Conservation (phyloP, 2,797 vertebrate genomes). For the Enteromius anoplus region DNA sequence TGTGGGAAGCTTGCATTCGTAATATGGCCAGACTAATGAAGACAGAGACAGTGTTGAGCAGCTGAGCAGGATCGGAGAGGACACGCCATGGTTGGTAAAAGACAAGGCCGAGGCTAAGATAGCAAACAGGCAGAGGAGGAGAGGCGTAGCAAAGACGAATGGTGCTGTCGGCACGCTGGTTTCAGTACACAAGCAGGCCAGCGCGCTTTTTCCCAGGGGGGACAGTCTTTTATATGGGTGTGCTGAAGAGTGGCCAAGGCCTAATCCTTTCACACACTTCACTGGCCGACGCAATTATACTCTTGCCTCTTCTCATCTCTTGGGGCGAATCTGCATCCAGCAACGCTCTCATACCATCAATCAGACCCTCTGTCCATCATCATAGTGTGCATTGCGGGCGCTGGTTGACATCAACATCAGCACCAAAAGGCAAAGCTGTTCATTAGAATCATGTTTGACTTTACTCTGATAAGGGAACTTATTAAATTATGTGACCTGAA, state of each 20-base stretch:
- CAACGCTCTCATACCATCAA: slow-evolving; percentile 17
- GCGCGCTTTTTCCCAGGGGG: slow-evolving; percentile 19
- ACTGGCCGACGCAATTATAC: slow-evolving; percentile 48
- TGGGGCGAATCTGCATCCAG: slow-evolving; percentile 39
- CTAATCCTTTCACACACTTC: slow-evolving; percentile 52
- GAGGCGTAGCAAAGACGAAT: slow-evolving; percentile 49
- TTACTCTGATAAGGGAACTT: background rate
- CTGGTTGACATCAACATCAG: slow-evolving; percentile 61
- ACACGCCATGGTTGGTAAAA: slow-evolving; percentile 37
- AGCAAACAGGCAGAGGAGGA: slow-evolving; percentile 38
- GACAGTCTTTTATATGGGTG: slow-evolving; percentile 47
- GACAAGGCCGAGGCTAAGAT: slow-evolving; percentile 43
- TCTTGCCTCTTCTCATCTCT: slow-evolving; percentile 32
- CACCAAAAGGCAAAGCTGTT: slow-evolving; percentile 11
- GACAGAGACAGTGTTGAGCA: slow-evolving; percentile 47
- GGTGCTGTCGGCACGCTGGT: slow-evolving; percentile 36
- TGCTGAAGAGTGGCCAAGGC: slow-evolving; percentile 55
- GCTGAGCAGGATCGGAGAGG: slow-evolving; percentile 40
- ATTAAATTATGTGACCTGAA: background rate
- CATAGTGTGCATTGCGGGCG: slow-evolving; percentile 62
- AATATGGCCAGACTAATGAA: slow-evolving; percentile 53
- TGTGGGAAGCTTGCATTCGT: slow-evolving; percentile 20
- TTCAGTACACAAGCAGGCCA: slow-evolving; percentile 52
- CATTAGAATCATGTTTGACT: background rate
- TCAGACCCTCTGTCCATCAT: slow-evolving; percentile 37